A percentile compares a stretch with the other conserved stretches of the same genome.
Conservation (phyloP, 2,888 invertebrate genomes). For the Odontocerum albicorne region DNA sequence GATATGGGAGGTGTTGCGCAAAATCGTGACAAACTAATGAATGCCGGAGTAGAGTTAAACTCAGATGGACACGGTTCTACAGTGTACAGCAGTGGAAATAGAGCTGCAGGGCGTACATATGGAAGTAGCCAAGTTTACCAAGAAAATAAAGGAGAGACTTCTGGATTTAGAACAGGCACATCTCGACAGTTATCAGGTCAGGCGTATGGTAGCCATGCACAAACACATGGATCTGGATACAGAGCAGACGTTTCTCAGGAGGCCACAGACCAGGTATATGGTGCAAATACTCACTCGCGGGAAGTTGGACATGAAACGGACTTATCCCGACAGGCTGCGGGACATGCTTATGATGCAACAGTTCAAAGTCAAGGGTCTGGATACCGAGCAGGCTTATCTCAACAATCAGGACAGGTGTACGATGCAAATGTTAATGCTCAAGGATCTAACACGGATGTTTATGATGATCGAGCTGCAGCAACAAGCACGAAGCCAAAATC, state of each 20-base stretch:
- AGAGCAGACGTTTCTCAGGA: background rate
- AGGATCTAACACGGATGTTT: background rate
- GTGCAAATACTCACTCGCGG: background rate
- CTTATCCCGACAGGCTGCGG: background rate
- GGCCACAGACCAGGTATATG: background rate
- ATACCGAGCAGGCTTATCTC: background rate
- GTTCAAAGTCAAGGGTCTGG: too few relatives aligned
- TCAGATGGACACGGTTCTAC: slow-evolving; percentile 42
- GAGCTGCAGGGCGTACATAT: slow-evolving; percentile 23
- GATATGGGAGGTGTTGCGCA: slow-evolving; percentile 19
- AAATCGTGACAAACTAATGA: slow-evolving; percentile 19
- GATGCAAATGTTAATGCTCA: too few relatives aligned
- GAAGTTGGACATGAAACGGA: background rate
- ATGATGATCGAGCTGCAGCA: slow-evolving; percentile 4
- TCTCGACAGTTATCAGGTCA: background rate
- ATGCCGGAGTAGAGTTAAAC: slow-evolving; percentile 39
- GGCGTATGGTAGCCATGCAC: background rate
- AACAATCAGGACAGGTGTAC: background rate
- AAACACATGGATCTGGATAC: background rate
- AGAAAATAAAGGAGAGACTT: slow-evolving; percentile 5
- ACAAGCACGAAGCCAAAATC: slow-evolving; percentile 44
- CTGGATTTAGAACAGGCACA: background rate
- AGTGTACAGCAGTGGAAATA: slow-evolving; percentile 30
- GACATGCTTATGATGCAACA: background rate
- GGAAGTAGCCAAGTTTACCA: slow-evolving; percentile 4